These are phyloP conservation scores for Lasiurus borealis DNA, from an alignment of 2,113 vertebrate genomes.

Conservation along the genomic window DNA sequence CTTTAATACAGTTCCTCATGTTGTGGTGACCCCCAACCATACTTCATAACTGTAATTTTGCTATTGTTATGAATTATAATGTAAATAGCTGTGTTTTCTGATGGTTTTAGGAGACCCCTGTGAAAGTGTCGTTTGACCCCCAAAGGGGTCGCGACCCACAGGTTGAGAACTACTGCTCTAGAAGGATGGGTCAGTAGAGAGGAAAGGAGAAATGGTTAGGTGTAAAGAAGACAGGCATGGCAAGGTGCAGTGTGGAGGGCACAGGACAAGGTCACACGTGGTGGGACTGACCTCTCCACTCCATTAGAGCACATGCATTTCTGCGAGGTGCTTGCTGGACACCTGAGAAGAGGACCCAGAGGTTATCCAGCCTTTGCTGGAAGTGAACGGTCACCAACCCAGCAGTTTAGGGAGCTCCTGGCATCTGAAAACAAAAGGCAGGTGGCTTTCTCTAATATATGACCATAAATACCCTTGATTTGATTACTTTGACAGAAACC, in stretches of 20 bases:
- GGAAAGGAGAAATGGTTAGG: not conserved
- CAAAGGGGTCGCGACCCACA: too few relatives aligned
- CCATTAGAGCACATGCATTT: not conserved
- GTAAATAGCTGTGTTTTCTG: too few relatives aligned
- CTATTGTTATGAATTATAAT: too few relatives aligned
- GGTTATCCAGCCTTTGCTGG: not conserved
- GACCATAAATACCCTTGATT: constrained; percentile 44
- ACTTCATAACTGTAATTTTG: too few relatives aligned
- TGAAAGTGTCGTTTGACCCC: too few relatives aligned
- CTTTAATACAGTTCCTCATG: too few relatives aligned
- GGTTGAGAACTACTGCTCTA: not conserved
- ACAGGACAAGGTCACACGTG: fast-evolving
- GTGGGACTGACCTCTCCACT: fast-evolving
- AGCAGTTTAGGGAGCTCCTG: not conserved
- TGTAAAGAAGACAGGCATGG: not conserved
- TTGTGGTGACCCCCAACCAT: too few relatives aligned
- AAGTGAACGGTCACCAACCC: not conserved
- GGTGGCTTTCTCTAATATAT: not conserved
- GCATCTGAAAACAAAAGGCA: constrained; percentile 60
- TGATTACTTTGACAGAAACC: constrained; percentile 70
- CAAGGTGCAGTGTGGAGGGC: fast-evolving
- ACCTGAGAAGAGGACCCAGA: not conserved
- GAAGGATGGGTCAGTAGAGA: not conserved
- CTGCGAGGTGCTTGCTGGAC: not conserved
- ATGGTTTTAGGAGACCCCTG: too few relatives aligned